These are phyloP conservation scores for Corapipo altera DNA, from an alignment of 2,113 vertebrate genomes.

Conservation along the genomic window DNA sequence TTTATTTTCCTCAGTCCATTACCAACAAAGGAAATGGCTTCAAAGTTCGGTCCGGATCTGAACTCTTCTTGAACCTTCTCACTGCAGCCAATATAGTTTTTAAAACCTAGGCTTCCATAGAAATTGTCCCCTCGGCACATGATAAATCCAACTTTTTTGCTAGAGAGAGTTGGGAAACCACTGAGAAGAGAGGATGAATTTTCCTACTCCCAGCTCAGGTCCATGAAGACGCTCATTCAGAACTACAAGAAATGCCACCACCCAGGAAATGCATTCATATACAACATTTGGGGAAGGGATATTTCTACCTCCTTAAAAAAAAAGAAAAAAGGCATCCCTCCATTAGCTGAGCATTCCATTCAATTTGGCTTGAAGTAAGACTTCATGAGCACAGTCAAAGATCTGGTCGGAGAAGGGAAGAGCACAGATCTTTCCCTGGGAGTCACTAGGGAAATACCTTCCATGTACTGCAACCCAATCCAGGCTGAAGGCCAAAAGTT, in stretches of 20 bases:
- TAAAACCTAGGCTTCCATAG: not conserved
- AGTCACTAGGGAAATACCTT: not conserved
- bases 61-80: slow-evolving; percentile 46
- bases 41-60: not conserved
- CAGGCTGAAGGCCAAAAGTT: not conserved
- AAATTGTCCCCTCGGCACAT: not conserved
- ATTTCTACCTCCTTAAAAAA: not conserved
- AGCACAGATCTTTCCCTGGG: not conserved
- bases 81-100: not conserved
- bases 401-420: not conserved
- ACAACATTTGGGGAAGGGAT: not conserved
- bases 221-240: not conserved
- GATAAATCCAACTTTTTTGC: not conserved
- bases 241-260: not conserved
- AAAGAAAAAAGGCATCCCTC: not conserved
- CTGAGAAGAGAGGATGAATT: not conserved
- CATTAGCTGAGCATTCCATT: not conserved
- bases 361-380: not conserved
- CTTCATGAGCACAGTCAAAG: not conserved
- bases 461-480: not conserved
- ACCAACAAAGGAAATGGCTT: slow-evolving; percentile 16
- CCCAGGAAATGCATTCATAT: not conserved
- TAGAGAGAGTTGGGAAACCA: not conserved
- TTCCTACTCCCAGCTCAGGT: not conserved
- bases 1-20: not conserved